These are phyloP conservation scores for Odontocolon sp. DNA, from an alignment of 2,888 invertebrate species.

Conservation along the genomic window DNA sequence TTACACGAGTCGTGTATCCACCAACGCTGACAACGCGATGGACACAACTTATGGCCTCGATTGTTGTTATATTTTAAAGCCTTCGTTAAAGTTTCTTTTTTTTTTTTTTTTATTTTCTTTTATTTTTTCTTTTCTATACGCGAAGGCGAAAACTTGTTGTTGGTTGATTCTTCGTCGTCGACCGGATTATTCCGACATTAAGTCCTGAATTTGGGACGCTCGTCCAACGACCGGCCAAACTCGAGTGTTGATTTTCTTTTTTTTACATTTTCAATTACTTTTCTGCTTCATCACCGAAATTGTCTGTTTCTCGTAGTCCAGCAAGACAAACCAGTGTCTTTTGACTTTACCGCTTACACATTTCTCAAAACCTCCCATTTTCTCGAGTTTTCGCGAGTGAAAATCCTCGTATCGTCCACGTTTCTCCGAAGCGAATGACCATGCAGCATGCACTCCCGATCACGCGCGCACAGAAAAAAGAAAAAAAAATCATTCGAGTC, in stretches of 20 bases:
- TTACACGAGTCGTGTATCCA: slow-evolving; percentile 34
- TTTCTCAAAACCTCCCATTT: slow-evolving; percentile 8
- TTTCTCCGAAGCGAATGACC: slow-evolving; percentile 41
- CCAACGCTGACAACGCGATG: slow-evolving; percentile 7
- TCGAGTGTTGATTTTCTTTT: not conserved
- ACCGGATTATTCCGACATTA: not conserved
- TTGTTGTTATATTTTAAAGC: slow-evolving; percentile 19
- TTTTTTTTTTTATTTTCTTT: not conserved
- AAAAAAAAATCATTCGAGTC: slow-evolving; percentile 7
- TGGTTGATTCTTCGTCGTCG: not conserved
- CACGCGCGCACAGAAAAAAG: slow-evolving; percentile 15
- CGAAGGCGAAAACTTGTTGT: slow-evolving; percentile 40
- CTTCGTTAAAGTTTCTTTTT: slow-evolving; percentile 31
- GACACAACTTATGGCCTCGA: slow-evolving; percentile 47
- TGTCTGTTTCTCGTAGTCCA: slow-evolving; percentile 16
- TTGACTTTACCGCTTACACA: slow-evolving; percentile 11
- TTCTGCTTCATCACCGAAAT: not conserved
- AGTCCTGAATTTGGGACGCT: too few relatives aligned
- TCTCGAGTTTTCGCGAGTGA: not conserved
- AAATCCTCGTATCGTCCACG: slow-evolving; percentile 19
- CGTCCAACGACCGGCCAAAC: not conserved
- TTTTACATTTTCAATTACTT: not conserved
- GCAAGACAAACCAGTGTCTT: slow-evolving; percentile 55
- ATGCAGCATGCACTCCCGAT: slow-evolving; percentile 46
- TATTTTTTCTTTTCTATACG: slow-evolving; percentile 2